Conservation (phyloP, 1,140 invertebrate species). For the Micrasema minimum region DNA sequence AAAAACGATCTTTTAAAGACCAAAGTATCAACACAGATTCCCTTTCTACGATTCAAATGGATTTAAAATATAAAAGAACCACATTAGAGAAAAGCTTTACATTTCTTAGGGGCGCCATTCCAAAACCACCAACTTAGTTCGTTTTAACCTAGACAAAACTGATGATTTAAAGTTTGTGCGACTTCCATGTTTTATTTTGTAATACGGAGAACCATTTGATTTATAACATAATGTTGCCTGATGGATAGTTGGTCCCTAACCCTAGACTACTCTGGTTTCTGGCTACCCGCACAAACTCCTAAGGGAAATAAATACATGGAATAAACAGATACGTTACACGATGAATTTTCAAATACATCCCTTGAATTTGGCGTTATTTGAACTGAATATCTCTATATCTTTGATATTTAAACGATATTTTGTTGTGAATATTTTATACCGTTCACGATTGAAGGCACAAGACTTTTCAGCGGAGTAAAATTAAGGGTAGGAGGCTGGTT, state of each 20-base stretch:
- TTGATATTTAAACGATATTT: constrained; percentile 14
- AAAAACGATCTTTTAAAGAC: too few species aligned
- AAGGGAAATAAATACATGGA: constrained; percentile 24
- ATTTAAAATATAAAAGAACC: too few species aligned
- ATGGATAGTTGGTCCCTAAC: not conserved
- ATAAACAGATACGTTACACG: constrained; percentile 1
- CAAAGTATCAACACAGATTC: too few species aligned
- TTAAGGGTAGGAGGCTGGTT: too few species aligned
- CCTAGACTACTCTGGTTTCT: not conserved
- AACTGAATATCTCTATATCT: constrained; percentile 9
- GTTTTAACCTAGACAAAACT: too few species aligned
- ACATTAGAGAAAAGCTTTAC: too few species aligned
- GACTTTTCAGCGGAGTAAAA: too few species aligned
- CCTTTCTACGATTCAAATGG: too few species aligned
- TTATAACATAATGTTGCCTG: constrained; percentile 1
- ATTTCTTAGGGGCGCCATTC: too few species aligned
- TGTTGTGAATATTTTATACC: constrained; percentile 19
- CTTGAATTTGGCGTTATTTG: constrained; percentile 12
- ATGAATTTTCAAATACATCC: constrained; percentile 24
- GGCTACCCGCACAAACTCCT: too few species aligned
- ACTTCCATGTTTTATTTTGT: constrained; percentile 11
- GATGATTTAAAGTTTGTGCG: too few species aligned
- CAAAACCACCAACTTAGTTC: too few species aligned
- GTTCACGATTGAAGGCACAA: not conserved
- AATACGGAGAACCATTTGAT: constrained; percentile 4